phyloP scores from a whole-genome alignment of 2,113 vertebrate genomes.

The Pteronura brasiliensis region DNA sequence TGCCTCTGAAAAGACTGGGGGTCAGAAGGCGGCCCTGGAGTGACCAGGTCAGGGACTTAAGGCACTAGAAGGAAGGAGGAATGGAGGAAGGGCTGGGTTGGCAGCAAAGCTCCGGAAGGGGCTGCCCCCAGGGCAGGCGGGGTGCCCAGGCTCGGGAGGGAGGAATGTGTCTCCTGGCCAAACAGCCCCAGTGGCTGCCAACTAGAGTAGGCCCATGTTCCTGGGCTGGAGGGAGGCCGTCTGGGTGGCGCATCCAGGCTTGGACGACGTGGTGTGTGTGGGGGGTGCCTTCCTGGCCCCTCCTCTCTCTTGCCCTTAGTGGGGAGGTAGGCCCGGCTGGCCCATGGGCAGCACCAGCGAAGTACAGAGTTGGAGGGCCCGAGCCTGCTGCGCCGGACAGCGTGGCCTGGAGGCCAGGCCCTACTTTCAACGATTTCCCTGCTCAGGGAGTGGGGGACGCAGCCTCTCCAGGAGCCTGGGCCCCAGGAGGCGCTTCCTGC shows the following conservation, averaged over 20 bases:
- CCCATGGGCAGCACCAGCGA: neutral
- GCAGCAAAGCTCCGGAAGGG: neutral
- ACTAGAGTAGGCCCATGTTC: neutral
- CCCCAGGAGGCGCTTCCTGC: neutral
- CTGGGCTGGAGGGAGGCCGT: neutral
- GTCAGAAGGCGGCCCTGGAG: neutral
- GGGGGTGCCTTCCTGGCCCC: too few species aligned
- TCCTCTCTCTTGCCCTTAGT: too few species aligned
- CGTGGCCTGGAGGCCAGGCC: neutral
- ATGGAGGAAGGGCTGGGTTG: neutral
- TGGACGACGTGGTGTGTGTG: too few species aligned
- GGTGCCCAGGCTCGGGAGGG: neutral
- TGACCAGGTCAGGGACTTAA: neutral
- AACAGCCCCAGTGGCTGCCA: neutral
- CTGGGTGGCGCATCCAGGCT: neutral
- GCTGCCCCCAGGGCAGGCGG: neutral
- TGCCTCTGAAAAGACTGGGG: too few species aligned
- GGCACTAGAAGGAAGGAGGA: neutral
- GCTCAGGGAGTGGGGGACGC: neutral
- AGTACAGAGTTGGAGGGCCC: neutral
- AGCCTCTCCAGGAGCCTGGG: neutral
- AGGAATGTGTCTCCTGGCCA: constrained; percentile 39
- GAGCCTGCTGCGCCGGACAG: fast-evolving
- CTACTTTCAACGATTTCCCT: neutral
- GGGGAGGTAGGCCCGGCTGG: neutral